Base-by-base conservation (phyloP, 2,113 vertebrate species). In the Albula goreensis region DNA sequence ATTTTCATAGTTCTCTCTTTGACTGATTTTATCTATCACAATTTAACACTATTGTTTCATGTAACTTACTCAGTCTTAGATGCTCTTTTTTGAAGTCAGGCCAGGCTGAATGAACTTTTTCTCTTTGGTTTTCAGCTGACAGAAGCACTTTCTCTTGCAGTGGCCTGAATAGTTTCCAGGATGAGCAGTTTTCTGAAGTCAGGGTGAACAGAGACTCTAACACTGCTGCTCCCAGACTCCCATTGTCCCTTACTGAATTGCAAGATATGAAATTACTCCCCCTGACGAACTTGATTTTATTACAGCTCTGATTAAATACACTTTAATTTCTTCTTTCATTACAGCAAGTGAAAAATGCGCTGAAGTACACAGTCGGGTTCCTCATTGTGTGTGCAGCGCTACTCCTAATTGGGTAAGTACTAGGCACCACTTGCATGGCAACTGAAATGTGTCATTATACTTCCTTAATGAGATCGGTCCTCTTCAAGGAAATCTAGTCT, bases 351-450 rank as follows among this genome's bases (percentile, higher is more conserved):
- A 98, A 97, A 95, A 97, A 95, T 10, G 97, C 97, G 78, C 89
- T 98, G 90, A 99, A 95, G 89, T 99, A 98, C 90, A 99, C 98
- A 51, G 74, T 97, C 93, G 98, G 96, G 91, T 99, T 99, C 90
- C 90, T 93, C 90, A 91, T 97, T 78, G 88, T 99, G 92, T 99
- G 98, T 85, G 89, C 96, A 41, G 92, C 95, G 87, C 97, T 99
- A 89, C 97, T 99, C 85, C 90, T 99, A 92, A 97, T 99, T 95
- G 98, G 98, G 98, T 99, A 96, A 98, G 98, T 97, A 86, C 83
- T 70, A 82, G 80, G 88, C 7, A 9, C 15, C 9, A 12, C 41
- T 88, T 81, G 88, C 83, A 50, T 79, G 57, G 50, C 0, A 77
- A 79, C 80, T 78, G 87, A 83, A 60, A 89, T 87, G 82, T 86